Percentiles rank a stretch among this genome's conserved stretches.
Conservation (phyloP, 2,113 vertebrate genomes). For the Sisor rabdophorus region DNA sequence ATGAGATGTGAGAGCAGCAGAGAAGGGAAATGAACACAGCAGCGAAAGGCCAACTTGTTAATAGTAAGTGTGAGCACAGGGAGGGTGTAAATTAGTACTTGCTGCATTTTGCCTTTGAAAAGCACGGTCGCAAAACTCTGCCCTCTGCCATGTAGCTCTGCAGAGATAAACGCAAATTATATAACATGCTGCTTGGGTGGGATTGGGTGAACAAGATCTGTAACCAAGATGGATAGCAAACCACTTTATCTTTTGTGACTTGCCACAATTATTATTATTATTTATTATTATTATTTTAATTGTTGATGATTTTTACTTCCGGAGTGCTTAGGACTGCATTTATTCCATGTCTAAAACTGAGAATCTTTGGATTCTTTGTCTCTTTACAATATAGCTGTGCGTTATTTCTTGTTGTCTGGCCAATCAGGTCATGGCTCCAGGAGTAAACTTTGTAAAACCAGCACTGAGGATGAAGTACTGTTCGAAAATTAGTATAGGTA, state of each 20-base stretch:
- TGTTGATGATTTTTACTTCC: neutral
- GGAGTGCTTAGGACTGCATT: neutral
- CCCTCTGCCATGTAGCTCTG: slow-evolving; percentile 16
- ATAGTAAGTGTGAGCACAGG: slow-evolving; percentile 61
- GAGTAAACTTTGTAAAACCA: neutral
- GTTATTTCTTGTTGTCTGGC: neutral
- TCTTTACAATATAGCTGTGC: neutral
- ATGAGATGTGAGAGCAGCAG: neutral
- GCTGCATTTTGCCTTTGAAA: slow-evolving; percentile 57
- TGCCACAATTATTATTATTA: neutral
- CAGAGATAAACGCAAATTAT: slow-evolving; percentile 33
- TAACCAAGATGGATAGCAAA: neutral
- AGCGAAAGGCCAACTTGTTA: slow-evolving; percentile 54
- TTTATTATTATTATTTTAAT: neutral
- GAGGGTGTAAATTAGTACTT: slow-evolving; percentile 61
- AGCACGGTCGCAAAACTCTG: slow-evolving; percentile 46
- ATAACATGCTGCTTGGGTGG: slow-evolving; percentile 36
- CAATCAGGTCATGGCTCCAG: neutral
- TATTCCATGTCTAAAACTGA: neutral
- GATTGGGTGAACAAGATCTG: neutral
- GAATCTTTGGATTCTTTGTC: neutral
- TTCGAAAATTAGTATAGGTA: neutral
- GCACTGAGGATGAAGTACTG: neutral
- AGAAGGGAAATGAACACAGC: slow-evolving; percentile 26
- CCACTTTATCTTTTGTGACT: neutral